These are phyloP conservation scores for Chionoecetes opilio DNA, from an alignment of 1,140 invertebrate genomes.

Conservation along the genomic window DNA sequence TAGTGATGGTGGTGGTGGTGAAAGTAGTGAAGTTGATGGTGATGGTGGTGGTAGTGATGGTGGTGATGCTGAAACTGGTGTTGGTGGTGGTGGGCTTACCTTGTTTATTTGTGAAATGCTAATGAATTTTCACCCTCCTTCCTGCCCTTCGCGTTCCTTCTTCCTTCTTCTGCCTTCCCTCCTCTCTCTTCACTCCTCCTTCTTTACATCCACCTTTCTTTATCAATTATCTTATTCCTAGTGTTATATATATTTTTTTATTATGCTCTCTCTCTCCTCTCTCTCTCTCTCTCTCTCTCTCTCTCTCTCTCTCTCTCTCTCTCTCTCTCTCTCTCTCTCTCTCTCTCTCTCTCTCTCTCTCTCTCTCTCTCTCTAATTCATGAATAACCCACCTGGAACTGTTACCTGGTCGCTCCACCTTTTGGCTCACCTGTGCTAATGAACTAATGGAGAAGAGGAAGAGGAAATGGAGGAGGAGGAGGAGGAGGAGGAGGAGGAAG, in stretches of 20 bases:
- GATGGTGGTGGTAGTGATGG: neutral
- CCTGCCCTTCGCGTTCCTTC: too few species aligned
- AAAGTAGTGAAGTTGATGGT: neutral
- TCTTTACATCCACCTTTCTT: too few species aligned
- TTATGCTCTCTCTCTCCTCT: too few species aligned
- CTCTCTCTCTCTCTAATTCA: conserved; percentile 13
- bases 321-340: conserved; percentile 18
- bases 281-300: too few species aligned
- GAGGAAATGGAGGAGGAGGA: neutral
- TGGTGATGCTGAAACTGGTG: neutral
- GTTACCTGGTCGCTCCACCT: neutral
- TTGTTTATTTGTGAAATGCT: too few species aligned
- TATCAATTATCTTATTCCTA: too few species aligned
- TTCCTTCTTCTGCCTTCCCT: too few species aligned
- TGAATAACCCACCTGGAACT: neutral
- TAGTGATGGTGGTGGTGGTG: neutral
- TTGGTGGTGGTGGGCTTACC: neutral
- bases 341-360: conserved; percentile 27
- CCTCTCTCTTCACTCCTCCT: too few species aligned
- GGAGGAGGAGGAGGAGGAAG: too few species aligned
- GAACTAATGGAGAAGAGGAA: neutral
- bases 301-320: neutral
- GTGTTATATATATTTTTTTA: too few species aligned
- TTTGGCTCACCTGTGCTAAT: conserved; percentile 11
- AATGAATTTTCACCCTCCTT: too few species aligned